Percentiles rank a stretch among this genome's conserved stretches.
These are phyloP conservation scores for Pteropus alecto DNA, from an alignment of 2,113 vertebrate species.

Conservation along the genomic window DNA sequence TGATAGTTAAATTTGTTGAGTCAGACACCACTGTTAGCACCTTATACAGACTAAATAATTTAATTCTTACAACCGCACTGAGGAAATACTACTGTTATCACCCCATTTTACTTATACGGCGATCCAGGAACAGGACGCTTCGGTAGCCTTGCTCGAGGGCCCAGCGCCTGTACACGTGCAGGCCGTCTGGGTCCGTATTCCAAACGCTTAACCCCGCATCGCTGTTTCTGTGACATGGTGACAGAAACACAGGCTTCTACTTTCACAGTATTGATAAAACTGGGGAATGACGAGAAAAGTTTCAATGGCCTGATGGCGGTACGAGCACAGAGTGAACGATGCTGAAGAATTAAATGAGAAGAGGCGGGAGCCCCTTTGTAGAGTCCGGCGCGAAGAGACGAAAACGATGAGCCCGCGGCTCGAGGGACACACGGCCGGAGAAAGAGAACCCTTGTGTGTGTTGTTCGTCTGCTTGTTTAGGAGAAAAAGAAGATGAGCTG, in stretches of 20 bases:
- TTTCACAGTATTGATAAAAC: neutral
- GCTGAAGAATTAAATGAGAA: neutral
- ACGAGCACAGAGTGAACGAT: too few relatives aligned
- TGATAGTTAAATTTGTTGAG: neutral
- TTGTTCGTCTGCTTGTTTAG: neutral
- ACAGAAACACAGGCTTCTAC: neutral
- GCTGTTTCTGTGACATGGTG: neutral
- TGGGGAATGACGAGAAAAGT: neutral
- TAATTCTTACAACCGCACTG: neutral
- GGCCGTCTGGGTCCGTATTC: neutral
- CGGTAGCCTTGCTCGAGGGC: neutral
- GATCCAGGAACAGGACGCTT: neutral
- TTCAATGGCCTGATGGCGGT: neutral
- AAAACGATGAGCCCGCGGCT: neutral
- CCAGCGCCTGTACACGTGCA: neutral
- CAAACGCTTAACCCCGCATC: accelerated
- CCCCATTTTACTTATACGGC: neutral
- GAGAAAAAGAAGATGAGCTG: neutral
- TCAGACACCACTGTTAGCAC: neutral
- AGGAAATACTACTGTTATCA: neutral
- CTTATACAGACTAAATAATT: neutral
- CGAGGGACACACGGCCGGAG: neutral
- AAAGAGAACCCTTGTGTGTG: too few relatives aligned
- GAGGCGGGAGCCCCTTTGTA: neutral
- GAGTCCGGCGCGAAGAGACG: accelerated